phyloP scores from a whole-genome alignment of 2,888 invertebrate species.

The Cosmorhoe ocellata region DNA sequence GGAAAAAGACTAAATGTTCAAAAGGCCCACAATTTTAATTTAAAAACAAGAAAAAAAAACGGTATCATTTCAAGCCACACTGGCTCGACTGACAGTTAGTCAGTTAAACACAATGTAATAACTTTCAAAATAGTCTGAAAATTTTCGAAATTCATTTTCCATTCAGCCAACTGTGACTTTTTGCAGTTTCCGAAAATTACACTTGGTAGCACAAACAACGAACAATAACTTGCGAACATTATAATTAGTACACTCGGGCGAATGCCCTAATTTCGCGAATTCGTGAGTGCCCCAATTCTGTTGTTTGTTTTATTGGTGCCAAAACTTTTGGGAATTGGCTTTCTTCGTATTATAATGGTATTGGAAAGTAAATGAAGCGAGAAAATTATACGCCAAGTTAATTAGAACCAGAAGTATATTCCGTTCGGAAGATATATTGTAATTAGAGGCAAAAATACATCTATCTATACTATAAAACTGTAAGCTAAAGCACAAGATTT shows the following conservation, averaged over 20 bases:
- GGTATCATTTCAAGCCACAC: no score
- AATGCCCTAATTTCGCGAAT: conserved; percentile 44
- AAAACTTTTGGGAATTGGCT: conserved; percentile 1
- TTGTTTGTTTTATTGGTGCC: conserved; percentile 4
- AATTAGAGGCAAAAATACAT: no score
- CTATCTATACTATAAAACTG: no score
- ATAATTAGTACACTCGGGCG: conserved; percentile 42
- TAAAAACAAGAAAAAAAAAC: no score
- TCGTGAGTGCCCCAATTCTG: conserved; percentile 14
- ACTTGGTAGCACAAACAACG: conserved; percentile 13
- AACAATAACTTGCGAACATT: conserved; percentile 33
- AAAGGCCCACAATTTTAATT: no score
- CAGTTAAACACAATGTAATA: no score
- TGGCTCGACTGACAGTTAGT: no score
- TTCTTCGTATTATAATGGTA: not conserved
- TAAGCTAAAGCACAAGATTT: no score
- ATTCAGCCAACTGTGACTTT: not conserved
- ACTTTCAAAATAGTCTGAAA: no score
- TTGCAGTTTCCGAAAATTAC: conserved; percentile 5
- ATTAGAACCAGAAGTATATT: not conserved
- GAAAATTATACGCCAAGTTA: conserved; percentile 1
- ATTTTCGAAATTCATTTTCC: not conserved
- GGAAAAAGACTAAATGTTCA: no score
- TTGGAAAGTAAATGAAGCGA: not conserved
- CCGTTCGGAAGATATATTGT: no score